Evolutionary conservation across 2,797 vertebrate genomes (phyloP), one percentile per base, ranked within the genome.

Genomic region (Spinus olivaceus): DNA sequence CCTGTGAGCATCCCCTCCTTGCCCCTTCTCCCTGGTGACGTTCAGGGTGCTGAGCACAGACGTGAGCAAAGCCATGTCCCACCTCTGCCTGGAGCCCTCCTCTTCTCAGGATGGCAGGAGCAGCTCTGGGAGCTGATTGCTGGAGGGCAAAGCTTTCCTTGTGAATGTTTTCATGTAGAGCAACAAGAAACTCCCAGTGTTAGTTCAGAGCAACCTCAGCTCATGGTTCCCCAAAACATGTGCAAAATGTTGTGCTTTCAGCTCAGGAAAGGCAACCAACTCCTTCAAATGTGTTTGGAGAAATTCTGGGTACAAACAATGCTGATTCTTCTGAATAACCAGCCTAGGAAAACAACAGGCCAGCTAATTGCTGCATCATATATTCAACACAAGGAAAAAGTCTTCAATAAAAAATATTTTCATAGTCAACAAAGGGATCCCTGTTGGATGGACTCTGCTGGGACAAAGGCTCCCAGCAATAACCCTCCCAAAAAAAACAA

Each of bases 361-460:
- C 41, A 46, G 25, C 35, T 69, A 30, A 47, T 27, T 56, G 32
- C 49, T 61, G 28, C 24, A 32, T 42, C 20, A 4, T 27, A 24
- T 4, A 59, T 21, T 12, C 21, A 47, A 1, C 30, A 27, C 10
- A 33, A 63, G 25, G 37, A 59, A 42, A 74, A 54, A 23, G 39
- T 4, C 49, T 47, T 35, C 27, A 66, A 12, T 50, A 30, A 56
- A 63, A 77, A 51, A 6, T 13, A 24, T 28, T 76, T 46, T 51
- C 73, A 15, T 15, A 95, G 97, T 97, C 96, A 97, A 94, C 96
- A 97, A 95, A 98, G 88, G 97, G 97, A 66, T 97, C 95, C 17
- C 76, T 97, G 50, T 59, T 98, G 95, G 95, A 98, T 60, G 97
- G 96, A 47, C 94, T 98, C 53, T 51, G 96, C 94, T 98, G 97